Conservation (phyloP, 2,797 vertebrate species). For the Tenualosa thibaudeaui region DNA sequence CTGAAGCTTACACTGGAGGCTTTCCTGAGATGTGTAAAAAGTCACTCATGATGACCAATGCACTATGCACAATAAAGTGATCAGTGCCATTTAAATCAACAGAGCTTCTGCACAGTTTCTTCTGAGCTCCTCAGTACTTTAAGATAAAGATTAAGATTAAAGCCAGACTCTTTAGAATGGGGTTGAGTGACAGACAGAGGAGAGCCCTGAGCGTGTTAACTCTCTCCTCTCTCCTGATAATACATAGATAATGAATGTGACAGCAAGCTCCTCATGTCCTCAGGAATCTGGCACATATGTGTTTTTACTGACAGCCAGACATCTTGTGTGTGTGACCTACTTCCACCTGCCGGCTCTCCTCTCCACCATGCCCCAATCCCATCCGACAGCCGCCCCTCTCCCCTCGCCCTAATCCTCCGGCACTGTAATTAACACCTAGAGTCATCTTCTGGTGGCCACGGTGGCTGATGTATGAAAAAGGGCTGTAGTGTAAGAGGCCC, state of each 20-base stretch:
- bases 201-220: background rate
- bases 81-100: background rate
- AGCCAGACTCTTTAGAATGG: too few species aligned
- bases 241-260: background rate
- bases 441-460: background rate
- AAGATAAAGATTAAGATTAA: too few species aligned
- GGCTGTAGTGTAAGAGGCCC: background rate
- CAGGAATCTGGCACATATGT: background rate
- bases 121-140: background rate
- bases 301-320: background rate
- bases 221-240: background rate
- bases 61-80: background rate
- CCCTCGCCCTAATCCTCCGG: background rate
- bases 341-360: background rate
- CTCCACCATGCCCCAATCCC: background rate
- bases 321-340: conserved; percentile 2
- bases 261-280: background rate
- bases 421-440: conserved; percentile 7
- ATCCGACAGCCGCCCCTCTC: background rate
- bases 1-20: background rate
- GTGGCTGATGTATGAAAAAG: background rate
- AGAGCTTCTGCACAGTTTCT: background rate
- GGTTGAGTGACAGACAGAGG: background rate
- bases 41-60: background rate
- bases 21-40: background rate